Evolutionary conservation across 2,113 vertebrate species (phyloP).

Genomic region (Eira barbara): DNA sequence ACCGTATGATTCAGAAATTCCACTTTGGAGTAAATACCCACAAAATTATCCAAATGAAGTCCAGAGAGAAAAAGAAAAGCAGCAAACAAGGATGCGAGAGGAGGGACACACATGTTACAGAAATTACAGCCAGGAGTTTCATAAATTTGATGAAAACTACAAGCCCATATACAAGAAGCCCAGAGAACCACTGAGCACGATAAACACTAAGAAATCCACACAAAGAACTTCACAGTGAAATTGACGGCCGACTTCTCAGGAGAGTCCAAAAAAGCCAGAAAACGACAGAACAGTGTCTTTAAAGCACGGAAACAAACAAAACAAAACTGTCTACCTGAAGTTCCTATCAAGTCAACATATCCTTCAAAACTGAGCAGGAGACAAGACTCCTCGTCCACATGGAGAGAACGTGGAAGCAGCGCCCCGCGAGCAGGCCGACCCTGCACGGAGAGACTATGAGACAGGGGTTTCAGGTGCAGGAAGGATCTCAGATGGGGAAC

Average conservation of each 20-base stretch:
- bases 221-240: accelerated
- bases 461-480: background rate
- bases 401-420: background rate
- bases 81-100: too few species aligned
- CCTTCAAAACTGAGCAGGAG: background rate
- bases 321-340: background rate
- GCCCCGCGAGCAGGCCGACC: background rate
- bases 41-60: background rate
- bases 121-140: background rate
- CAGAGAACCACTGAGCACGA: background rate
- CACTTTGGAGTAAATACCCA: background rate
- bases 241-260: background rate
- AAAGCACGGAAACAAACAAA: background rate
- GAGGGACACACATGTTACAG: background rate
- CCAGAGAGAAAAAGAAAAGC: background rate
- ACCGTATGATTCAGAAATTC: background rate
- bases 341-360: background rate
- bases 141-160: background rate
- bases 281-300: background rate
- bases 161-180: background rate
- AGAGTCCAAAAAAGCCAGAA: background rate
- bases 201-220: background rate
- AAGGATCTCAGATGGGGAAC: background rate
- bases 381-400: background rate
- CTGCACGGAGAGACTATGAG: background rate